Percentiles rank a stretch among this genome's conserved stretches.
Conservation (phyloP, 1,140 invertebrate genomes). For the Drosophila serrata region DNA sequence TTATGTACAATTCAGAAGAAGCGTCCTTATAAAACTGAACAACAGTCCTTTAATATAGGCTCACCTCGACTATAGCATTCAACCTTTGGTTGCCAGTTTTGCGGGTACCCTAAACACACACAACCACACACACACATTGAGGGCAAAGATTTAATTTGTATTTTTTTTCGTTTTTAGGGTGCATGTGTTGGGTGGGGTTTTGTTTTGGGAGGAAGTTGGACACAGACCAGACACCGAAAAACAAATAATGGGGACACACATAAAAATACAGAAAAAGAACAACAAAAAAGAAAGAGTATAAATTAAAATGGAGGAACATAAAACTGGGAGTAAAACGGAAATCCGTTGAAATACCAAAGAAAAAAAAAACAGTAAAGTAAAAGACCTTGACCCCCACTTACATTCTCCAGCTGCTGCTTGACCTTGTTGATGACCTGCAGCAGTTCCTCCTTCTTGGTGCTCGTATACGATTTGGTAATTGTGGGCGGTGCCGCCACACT, state of each 20-base stretch:
- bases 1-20: constrained; percentile 32
- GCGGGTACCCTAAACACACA: constrained; percentile 72
- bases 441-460: constrained; percentile 92
- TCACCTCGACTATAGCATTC: constrained; percentile 83
- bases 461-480: constrained; percentile 87
- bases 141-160: constrained; percentile 21
- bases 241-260: constrained; percentile 66
- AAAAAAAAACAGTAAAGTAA: no score
- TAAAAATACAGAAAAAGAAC: constrained; percentile 49
- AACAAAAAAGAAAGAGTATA: constrained; percentile 44
- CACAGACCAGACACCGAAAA: constrained; percentile 68
- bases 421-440: constrained; percentile 95
- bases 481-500: constrained; percentile 83
- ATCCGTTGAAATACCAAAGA: constrained; percentile 20
- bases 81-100: constrained; percentile 79
- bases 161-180: constrained; percentile 37
- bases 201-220: constrained; percentile 33
- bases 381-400: constrained; percentile 86
- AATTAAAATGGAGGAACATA: constrained; percentile 44
- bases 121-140: not conserved
- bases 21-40: constrained; percentile 29
- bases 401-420: constrained; percentile 94
- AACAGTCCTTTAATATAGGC: constrained; percentile 32
- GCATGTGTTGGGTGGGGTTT: constrained; percentile 30
- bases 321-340: constrained; percentile 14